Evolutionary conservation across 2,113 vertebrate genomes (phyloP).

Genomic region (Donacobius atricapilla): DNA sequence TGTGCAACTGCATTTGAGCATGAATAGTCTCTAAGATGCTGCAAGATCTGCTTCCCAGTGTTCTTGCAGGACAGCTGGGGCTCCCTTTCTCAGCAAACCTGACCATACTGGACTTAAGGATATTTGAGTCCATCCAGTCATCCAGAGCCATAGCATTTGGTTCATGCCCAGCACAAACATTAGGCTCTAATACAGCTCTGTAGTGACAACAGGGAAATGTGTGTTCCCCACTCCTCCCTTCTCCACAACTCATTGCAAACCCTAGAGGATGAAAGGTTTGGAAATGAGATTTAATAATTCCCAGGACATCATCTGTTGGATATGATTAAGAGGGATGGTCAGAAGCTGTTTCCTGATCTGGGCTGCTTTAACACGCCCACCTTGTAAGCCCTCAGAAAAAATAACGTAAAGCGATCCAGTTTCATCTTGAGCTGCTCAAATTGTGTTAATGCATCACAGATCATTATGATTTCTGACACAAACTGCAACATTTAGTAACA

Average conservation of each 20-base stretch:
- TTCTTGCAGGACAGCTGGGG: background rate
- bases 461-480: constrained; percentile 1
- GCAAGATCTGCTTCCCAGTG: background rate
- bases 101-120: background rate
- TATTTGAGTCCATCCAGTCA: background rate
- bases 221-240: background rate
- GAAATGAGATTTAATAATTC: background rate
- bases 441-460: background rate
- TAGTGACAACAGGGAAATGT: background rate
- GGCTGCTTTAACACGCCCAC: background rate
- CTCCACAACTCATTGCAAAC: background rate
- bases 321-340: background rate
- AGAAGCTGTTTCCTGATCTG: background rate
- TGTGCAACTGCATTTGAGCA: background rate
- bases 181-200: background rate
- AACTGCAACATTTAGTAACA: background rate
- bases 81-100: background rate
- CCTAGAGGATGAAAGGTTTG: background rate
- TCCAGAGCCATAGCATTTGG: background rate
- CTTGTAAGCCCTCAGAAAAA: background rate
- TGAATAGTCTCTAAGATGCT: background rate
- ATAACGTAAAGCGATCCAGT: background rate
- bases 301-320: background rate
- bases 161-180: background rate
- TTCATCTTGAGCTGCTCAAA: background rate